These are phyloP conservation scores for Cosmia trapezina DNA, from an alignment of 2,888 invertebrate genomes.

Conservation along the genomic window DNA sequence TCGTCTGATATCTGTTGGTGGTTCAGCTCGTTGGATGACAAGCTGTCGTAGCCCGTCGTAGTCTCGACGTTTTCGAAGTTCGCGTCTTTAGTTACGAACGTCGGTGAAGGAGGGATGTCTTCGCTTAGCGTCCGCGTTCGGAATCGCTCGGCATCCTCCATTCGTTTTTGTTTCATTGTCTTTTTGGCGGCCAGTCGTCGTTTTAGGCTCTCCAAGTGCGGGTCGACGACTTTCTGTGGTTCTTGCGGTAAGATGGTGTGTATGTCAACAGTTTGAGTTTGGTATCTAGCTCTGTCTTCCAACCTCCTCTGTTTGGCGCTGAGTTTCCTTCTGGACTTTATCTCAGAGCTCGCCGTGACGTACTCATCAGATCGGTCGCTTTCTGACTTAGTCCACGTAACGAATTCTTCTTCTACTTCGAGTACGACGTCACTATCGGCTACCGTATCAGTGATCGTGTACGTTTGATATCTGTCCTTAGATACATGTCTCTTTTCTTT, in stretches of 20 bases:
- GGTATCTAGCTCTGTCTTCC: slow-evolving; percentile 92
- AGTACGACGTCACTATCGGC: slow-evolving; percentile 76
- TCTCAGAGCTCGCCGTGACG: slow-evolving; percentile 79
- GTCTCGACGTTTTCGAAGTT: slow-evolving; percentile 87
- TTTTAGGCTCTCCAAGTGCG: slow-evolving; percentile 83
- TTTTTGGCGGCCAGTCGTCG: slow-evolving; percentile 85
- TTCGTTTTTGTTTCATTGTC: slow-evolving; percentile 90
- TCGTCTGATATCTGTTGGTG: slow-evolving; percentile 82
- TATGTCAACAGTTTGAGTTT: slow-evolving; percentile 91
- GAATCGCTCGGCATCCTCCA: slow-evolving; percentile 93
- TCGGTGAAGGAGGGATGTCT: slow-evolving; percentile 88
- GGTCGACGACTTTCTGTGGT: slow-evolving; percentile 72
- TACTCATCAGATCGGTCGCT: slow-evolving; percentile 85
- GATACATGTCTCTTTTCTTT: slow-evolving; percentile 94
- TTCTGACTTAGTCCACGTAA: slow-evolving; percentile 87
- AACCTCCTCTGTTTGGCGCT: slow-evolving; percentile 92
- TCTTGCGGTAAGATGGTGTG: slow-evolving; percentile 76
- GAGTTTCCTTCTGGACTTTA: slow-evolving; percentile 80
- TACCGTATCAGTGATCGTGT: slow-evolving; percentile 92
- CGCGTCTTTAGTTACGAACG: slow-evolving; percentile 85
- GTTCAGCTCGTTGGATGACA: slow-evolving; percentile 85
- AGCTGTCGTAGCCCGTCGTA: slow-evolving; percentile 87
- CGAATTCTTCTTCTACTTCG: slow-evolving; percentile 81
- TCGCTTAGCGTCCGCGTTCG: slow-evolving; percentile 93
- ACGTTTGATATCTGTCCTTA: slow-evolving; percentile 95